phyloP scores from a whole-genome alignment of 2,113 vertebrate genomes.

The Carassius auratus region DNA sequence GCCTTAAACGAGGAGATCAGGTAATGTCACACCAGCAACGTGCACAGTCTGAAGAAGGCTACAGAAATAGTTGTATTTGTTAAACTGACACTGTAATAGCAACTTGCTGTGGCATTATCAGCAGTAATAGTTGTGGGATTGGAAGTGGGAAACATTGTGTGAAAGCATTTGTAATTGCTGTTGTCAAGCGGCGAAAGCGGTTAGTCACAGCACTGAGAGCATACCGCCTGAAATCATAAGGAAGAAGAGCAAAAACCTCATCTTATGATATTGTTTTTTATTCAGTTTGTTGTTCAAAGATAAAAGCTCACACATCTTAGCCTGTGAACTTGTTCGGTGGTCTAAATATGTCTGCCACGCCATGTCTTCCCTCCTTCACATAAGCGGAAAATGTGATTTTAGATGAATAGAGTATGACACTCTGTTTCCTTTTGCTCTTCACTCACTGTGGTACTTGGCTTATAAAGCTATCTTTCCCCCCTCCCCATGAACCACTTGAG shows the following conservation, averaged over 20 bases:
- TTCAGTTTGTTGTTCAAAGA: not conserved
- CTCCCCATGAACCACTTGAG: not conserved
- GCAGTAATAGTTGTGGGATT: not conserved
- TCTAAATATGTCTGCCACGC: conserved; percentile 5
- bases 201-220: not conserved
- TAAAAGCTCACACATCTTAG: not conserved
- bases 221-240: not conserved
- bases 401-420: not conserved
- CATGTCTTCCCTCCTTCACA: not conserved
- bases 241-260: not conserved
- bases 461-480: not conserved
- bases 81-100: conserved; percentile 21
- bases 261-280: not conserved
- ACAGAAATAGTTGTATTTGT: conserved; percentile 3
- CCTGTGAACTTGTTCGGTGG: not conserved
- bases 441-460: not conserved
- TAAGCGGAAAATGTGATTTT: conserved; percentile 5
- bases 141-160: not conserved
- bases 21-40: conserved; percentile 65
- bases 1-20: conserved; percentile 97
- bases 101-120: not conserved
- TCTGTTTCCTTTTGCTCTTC: not conserved
- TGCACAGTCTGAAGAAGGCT: not conserved
- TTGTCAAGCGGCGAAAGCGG: conserved; percentile 2
- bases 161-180: conserved; percentile 12